Percentiles rank a stretch among this genome's conserved stretches.
Evolutionary conservation across 2,797 vertebrate species (phyloP).

Genomic region (Dicrostonyx torquatus): DNA sequence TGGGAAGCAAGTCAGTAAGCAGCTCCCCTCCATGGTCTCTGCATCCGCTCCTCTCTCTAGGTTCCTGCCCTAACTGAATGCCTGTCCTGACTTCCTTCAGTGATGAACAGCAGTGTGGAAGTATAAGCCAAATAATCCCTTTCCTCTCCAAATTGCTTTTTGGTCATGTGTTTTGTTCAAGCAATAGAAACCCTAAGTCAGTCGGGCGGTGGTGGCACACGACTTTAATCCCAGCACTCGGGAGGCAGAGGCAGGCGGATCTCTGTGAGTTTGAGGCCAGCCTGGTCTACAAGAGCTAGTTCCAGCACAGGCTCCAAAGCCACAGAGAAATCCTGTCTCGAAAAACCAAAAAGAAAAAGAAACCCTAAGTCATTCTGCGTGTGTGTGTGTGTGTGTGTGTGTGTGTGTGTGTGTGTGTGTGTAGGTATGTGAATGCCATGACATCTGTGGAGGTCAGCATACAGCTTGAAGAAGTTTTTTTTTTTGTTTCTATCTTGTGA

Average conservation of each 20-base stretch:
- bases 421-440: neutral
- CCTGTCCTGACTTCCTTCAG: neutral
- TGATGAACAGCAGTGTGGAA: neutral
- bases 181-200: neutral
- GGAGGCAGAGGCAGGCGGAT: no score
- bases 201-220: no score
- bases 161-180: neutral
- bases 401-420: neutral
- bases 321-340: no score
- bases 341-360: no score
- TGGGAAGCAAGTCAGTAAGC: neutral
- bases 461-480: neutral
- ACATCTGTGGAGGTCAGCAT: neutral
- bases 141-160: neutral
- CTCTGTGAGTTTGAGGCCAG: no score
- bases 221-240: no score
- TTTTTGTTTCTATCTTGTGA: neutral
- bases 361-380: neutral
- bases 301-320: no score
- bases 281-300: no score
- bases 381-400: no score
- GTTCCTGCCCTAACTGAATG: neutral
- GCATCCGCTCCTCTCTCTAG: neutral
- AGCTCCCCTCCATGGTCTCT: neutral
- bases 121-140: neutral